Percentiles rank a stretch among this genome's conserved stretches.
Evolutionary conservation across 1,140 invertebrate genomes (phyloP).

Genomic region (Oppia nitens): DNA sequence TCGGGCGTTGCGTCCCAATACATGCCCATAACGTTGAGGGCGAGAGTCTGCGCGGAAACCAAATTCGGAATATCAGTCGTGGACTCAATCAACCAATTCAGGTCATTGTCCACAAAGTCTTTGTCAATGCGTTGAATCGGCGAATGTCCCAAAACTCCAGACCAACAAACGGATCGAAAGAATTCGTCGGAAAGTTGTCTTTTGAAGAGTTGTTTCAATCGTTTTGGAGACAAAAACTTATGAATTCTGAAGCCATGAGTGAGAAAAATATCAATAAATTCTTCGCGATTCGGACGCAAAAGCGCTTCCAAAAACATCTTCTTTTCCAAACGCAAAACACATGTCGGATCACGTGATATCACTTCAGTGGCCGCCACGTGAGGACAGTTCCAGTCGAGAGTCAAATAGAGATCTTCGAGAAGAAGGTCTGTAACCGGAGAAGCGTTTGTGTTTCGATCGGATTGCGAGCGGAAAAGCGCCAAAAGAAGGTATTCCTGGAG

Average conservation of each 20-base stretch:
- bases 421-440: conserved; percentile 15
- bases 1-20: conserved; percentile 24
- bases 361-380: conserved; percentile 30
- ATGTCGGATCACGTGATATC: conserved; percentile 27
- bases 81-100: conserved; percentile 23
- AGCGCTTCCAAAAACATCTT: conserved; percentile 31
- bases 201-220: conserved; percentile 28
- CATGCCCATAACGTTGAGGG: conserved; percentile 25
- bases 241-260: conserved; percentile 30
- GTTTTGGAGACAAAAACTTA: conserved; percentile 27
- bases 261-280: conserved; percentile 32
- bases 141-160: conserved; percentile 26
- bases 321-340: conserved; percentile 27
- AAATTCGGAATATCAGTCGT: conserved; percentile 27
- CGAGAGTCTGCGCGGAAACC: conserved; percentile 27
- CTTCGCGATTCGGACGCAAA: conserved; percentile 28
- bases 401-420: conserved; percentile 30
- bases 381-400: conserved; percentile 33
- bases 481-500: conserved; percentile 30
- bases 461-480: conserved; percentile 28
- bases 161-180: conserved; percentile 29
- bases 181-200: conserved; percentile 30
- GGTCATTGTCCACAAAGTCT: conserved; percentile 21
- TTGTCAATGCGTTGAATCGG: conserved; percentile 21
- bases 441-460: conserved; percentile 17